Conservation (phyloP, 2,797 vertebrate genomes). For the Leptatherina wallacei region DNA sequence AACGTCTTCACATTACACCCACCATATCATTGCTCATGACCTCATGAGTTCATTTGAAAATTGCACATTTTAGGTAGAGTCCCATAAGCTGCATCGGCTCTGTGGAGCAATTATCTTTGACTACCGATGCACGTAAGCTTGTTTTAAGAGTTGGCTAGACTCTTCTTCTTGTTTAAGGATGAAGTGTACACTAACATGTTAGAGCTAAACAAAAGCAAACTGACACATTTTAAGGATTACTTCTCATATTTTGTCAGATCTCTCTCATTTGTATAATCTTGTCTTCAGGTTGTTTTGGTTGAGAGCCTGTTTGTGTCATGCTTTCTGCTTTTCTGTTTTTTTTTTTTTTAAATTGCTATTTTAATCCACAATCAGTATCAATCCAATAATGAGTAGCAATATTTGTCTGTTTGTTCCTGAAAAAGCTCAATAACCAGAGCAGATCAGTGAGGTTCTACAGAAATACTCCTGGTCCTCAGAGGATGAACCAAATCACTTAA, state of each 20-base stretch:
- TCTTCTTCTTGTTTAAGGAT: conserved; percentile 21
- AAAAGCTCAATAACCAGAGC: background rate
- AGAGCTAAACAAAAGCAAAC: conserved; percentile 22
- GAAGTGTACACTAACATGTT: conserved; percentile 29
- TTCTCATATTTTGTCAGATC: conserved; percentile 27
- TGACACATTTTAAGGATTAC: conserved; percentile 39
- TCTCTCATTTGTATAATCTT: conserved; percentile 38
- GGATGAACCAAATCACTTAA: background rate
- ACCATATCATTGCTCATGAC: conserved; percentile 22
- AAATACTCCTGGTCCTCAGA: background rate
- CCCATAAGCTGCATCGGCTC: conserved; percentile 28
- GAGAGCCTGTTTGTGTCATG: background rate
- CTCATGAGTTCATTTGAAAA: conserved; percentile 35
- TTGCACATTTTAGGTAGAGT: conserved; percentile 19
- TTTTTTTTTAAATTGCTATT: background rate
- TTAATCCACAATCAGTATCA: background rate
- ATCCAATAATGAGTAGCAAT: background rate
- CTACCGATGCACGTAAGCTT: conserved; percentile 38
- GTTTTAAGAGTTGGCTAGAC: conserved; percentile 10
- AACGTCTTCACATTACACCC: conserved; percentile 32
- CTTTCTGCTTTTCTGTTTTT: background rate
- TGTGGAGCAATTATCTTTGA: conserved; percentile 47
- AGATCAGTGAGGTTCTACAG: background rate
- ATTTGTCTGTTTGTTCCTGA: conserved; percentile 4
- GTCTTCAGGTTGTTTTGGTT: conserved; percentile 5